These are phyloP conservation scores for Haemorhous mexicanus DNA, from an alignment of 2,113 vertebrate genomes.

Conservation along the genomic window DNA sequence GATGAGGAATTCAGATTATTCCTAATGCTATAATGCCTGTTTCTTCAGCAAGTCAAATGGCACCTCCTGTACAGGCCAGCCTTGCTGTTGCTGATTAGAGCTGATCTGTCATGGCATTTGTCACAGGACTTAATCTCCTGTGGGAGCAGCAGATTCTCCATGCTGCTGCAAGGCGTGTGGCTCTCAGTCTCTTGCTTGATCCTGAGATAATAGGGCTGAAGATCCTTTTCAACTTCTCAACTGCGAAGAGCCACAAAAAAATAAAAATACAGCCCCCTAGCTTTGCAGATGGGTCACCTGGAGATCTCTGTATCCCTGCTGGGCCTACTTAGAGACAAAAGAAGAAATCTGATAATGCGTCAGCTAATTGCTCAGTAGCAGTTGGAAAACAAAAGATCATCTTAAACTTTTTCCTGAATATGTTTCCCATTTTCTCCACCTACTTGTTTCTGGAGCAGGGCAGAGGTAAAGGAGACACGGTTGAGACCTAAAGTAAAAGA, in stretches of 20 bases:
- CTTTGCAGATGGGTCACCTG: not conserved
- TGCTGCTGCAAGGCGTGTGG: not conserved
- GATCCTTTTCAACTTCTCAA: not conserved
- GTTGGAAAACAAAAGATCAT: not conserved
- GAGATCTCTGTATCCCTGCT: not conserved
- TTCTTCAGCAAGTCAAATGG: not conserved
- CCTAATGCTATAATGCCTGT: not conserved
- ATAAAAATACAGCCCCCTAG: not conserved
- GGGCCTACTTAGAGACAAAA: not conserved
- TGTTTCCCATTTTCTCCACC: not conserved
- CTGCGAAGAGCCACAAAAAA: not conserved
- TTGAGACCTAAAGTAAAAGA: not conserved
- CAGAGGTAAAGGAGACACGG: fast-evolving
- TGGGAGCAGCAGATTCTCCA: not conserved
- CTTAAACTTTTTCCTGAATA: not conserved
- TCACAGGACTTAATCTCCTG: not conserved
- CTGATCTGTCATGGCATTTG: fast-evolving
- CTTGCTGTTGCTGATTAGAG: not conserved
- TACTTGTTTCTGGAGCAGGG: not conserved
- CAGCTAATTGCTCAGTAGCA: not conserved
- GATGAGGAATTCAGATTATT: not conserved
- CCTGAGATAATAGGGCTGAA: not conserved
- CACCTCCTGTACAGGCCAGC: not conserved
- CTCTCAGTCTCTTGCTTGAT: not conserved
- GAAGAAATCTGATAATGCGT: not conserved